These are phyloP conservation scores for Lysandra coridon DNA, from an alignment of 2,888 invertebrate species.

Conservation along the genomic window DNA sequence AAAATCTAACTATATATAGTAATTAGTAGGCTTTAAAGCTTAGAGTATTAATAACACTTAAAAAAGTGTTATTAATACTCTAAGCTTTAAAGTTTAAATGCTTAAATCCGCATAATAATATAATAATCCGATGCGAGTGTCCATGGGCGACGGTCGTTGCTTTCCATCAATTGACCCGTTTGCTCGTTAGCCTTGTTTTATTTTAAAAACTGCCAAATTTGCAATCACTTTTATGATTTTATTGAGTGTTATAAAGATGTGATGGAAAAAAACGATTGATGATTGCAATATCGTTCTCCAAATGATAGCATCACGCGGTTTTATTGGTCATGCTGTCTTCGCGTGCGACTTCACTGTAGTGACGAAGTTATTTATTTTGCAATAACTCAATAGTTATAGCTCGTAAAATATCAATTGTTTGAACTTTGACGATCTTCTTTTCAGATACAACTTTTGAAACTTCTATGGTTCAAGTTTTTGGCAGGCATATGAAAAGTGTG, in stretches of 20 bases:
- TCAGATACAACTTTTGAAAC: not conserved
- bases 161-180: no score
- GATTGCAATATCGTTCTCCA: not conserved
- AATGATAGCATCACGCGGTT: conserved; percentile 6
- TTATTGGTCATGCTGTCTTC: conserved; percentile 21
- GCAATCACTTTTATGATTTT: not conserved
- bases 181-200: no score
- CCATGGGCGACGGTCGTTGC: no score
- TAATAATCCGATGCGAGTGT: no score
- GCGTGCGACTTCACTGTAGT: not conserved
- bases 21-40: no score
- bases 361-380: not conserved
- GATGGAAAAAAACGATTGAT: conserved; percentile 3
- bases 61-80: no score
- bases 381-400: not conserved
- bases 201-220: not conserved
- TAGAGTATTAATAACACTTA: no score
- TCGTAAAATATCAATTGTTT: not conserved
- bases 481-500: not conserved
- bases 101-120: no score
- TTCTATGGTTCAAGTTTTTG: not conserved
- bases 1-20: no score
- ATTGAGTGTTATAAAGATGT: not conserved
- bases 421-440: not conserved
- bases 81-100: no score